Base-by-base conservation (phyloP, 2,113 vertebrate species). In the Mandrillus leucophaeus region DNA sequence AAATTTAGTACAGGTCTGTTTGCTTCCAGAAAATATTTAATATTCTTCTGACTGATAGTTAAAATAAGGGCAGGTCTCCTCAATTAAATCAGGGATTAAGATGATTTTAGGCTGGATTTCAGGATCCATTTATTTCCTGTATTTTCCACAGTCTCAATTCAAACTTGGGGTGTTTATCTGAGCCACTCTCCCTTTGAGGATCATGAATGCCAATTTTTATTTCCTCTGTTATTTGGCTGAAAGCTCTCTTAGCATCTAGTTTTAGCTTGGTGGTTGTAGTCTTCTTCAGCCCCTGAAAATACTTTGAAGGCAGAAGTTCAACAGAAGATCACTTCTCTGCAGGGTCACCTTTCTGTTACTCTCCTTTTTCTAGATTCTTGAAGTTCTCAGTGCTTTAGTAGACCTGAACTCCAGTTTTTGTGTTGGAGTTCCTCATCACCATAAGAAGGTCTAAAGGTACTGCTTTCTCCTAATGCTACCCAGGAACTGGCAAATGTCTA, bases 1-100 rank as follows among this genome's bases (percentile, higher is more conserved):
- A 95, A 92, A 25, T 83, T 72, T 82, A 79, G 8, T 79, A 45
- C 61, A 45, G 8, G 11, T 79, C 43, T 88, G 8, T 94, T 61
- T 92, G 38, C 30, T 78, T 94, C n/a, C 78, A 84, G 76, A 75
- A 95, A 86, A 93, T 50, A 93, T 57, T 88, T 82, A 73, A 68
- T 88, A 55, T 94, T 91, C 17, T 83, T 70, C 50, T 91, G 18
- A 78, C 25, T 78, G 48, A 52, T 38, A 66, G 18, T 88, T 89
- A 72, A 25, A 93, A 52, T 45, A 38, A 48, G 38, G 27, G 7
- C n/a, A 43, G 35, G 43, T 35, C 20, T 57, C 14, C 13, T 91
- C 79, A 82, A 70, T 55, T 5, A 64, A 61, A 52, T 83, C 55
- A 88, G 3, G 32, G 30, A 55, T 95, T 57, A 66, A 76, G 40